Base-by-base conservation (phyloP, 2,888 invertebrate species). In the Ceriagrion tenellum region DNA sequence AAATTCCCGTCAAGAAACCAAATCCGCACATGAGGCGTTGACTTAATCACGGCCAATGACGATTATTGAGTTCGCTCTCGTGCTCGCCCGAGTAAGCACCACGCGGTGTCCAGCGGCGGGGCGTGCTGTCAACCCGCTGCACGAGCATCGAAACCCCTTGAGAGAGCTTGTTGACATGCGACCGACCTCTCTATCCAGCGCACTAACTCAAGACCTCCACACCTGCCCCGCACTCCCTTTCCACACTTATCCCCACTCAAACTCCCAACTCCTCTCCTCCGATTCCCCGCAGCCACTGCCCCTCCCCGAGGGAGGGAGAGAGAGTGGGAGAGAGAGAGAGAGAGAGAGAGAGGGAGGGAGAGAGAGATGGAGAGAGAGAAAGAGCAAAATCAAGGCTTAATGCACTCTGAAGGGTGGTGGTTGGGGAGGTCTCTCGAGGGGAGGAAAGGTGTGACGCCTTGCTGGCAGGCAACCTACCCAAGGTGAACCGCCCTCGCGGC, bases 401-500 rank as follows among this genome's bases (percentile, higher is more conserved):
- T 47, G 93, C 93, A 93, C 93, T 93, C 69, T 47, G 69, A 69
- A 35, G 81, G 81, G 81, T 16, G 81, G 81, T 30, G 69, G 23
- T 26, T 23, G 74, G 59, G 16, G 59, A 8, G 13, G 4, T 59
- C 59, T 59, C 18, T 59, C 18, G 47, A 23, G 26, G 81, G 81
- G 35, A n/a, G 91, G 35, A 91, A 40, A 40, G 23, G 69, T 47
- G 93, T 74, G 69, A 74, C 69, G 93, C 93, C 74, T 93, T n/a
- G 47, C 93, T 40, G 69, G 93, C 93, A 93, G 93, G 93, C 93
- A 93, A 74, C 93, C 93, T 93, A 69, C 69, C 93, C 93, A 93
- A 93, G 93, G 93, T 93, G 93, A 93, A 93, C 93, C 93, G 93
- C 93, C 93, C 93, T 93, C 55, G 69, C 55, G 93, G 69, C 93